Evolutionary conservation across 2,797 vertebrate species (phyloP), one percentile per base, ranked within the genome.

Genomic region (Aeoliscus strigatus): DNA sequence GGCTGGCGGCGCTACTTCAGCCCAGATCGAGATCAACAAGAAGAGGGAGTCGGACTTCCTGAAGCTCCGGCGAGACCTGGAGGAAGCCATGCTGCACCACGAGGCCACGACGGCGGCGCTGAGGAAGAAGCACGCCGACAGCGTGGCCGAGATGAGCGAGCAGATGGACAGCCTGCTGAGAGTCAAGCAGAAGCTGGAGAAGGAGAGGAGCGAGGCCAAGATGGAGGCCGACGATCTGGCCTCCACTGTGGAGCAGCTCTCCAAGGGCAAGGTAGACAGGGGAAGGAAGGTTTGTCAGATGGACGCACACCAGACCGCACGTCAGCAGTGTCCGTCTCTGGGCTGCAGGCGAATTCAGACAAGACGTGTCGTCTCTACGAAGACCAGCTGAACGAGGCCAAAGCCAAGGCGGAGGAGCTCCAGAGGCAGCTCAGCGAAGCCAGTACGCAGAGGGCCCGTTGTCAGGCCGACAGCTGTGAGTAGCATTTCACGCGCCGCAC

Each of bases 131-230:
- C 93, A 96, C 0, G 90, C 89, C 0, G 94, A 97, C 38, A 87
- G 81, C 0, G 51, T 84, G 0, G 90, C 90, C 0, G 93, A 94
- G 82, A 88, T 96, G 51, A 64, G 90, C 0, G 93, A 96, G 82
- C 93, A 96, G 82, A 90, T 94, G 0, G 93, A 96, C 81, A 92
- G 86, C 52, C 84, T 96, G 55, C 93, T 94, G 79, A 73, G 93
- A 0, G 83, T 94, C 67, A 94, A 94, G 72, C 94, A 97, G 85
- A 96, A 94, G 65, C 83, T 97, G 77, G 94, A 96, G 73, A 97
- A 96, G 57, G 94, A 95, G 57, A 89, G 91, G 72, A 87, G 87
- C 0, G 93, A 97, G 79, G 83, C 90, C 60, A 95, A 92, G 83
- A 90, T 96, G 92, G 94, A 96, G 73, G 89, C 80, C 0, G 92